Percentiles rank a stretch among this genome's conserved stretches.
phyloP scores from a whole-genome alignment of 2,888 invertebrate genomes.

The Hirtodrosophila histrioides region DNA sequence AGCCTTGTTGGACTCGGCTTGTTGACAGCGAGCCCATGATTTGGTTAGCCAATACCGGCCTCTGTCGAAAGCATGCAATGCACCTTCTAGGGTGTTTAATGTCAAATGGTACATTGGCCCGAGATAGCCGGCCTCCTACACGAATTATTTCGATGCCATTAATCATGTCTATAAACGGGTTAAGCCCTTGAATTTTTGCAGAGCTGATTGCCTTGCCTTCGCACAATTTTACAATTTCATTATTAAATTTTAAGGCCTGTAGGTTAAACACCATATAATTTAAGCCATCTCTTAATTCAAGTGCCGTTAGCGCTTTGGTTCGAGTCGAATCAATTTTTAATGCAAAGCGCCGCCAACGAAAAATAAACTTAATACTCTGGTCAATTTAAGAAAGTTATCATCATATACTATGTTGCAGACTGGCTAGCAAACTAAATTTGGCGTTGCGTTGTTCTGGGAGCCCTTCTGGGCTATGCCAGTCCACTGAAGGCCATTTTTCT shows the following conservation, averaged over 20 bases:
- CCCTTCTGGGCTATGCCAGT: no score
- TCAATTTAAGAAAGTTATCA: no score
- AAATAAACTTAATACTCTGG: background rate
- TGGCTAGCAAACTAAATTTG: no score
- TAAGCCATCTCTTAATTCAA: background rate
- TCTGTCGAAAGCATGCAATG: background rate
- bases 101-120: slow-evolving; percentile 18
- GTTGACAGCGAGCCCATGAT: background rate
- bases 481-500: no score
- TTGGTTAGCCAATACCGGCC: background rate
- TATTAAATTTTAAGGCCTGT: background rate
- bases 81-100: slow-evolving; percentile 39
- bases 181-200: background rate
- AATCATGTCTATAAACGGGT: background rate
- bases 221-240: no score
- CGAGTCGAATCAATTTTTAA: background rate
- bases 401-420: no score
- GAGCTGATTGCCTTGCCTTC: background rate
- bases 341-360: background rate
- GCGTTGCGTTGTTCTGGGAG: no score
- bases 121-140: slow-evolving; percentile 59
- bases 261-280: background rate
- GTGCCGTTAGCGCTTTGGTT: background rate
- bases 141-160: slow-evolving; percentile 38
- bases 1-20: background rate